Evolutionary conservation across 2,113 vertebrate genomes (phyloP), one percentile per base, ranked within the genome.

Genomic region (Etia nguti): DNA sequence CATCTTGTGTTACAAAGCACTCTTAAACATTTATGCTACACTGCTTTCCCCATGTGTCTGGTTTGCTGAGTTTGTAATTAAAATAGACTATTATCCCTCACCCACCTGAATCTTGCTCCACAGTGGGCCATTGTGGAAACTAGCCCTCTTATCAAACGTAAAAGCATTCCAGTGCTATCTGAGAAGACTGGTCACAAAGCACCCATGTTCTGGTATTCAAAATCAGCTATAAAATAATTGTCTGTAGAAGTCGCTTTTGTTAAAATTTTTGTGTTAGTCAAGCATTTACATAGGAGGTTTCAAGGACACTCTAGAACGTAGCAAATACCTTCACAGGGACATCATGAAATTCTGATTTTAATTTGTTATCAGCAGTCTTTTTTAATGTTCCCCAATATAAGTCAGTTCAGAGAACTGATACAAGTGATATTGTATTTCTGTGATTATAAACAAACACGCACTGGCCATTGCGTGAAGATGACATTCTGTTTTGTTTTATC

Each of bases 171-270:
- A 85, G 34, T 83, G 81, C 86, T 89, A 91, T 94, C 89, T 87
- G 62, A 88, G 91, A 88, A 92, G 90, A 94, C 86, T 91, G 91
- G 92, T 84, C 94, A 92, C 93, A n/a, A 82, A 94, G 93, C 94
- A 94, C 86, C 85, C 80, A 84, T 92, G 82, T 89, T 89, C 88
- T 70, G 77, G 83, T 93, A 89, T 93, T 95, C 92, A 93, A 88
- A 93, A 90, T 86, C 87, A 92, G 95, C 94, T 94, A 93, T 90
- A 85, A 85, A 94, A 91, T 93, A 83, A 94, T 79, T 86, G 91
- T 92, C 90, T 87, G 79, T 82, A 86, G 90, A 90, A 89, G 83
- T 83, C 86, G 90, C 87, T 94, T 92, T 84, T 91, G 70, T 94
- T 94, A 89, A 92, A 92, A 94, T 87, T 75, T 88, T 88, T 79